Percentiles rank a stretch among this genome's conserved stretches.
phyloP scores from a whole-genome alignment of 2,113 vertebrate species.

The Paradisaea rubra region DNA sequence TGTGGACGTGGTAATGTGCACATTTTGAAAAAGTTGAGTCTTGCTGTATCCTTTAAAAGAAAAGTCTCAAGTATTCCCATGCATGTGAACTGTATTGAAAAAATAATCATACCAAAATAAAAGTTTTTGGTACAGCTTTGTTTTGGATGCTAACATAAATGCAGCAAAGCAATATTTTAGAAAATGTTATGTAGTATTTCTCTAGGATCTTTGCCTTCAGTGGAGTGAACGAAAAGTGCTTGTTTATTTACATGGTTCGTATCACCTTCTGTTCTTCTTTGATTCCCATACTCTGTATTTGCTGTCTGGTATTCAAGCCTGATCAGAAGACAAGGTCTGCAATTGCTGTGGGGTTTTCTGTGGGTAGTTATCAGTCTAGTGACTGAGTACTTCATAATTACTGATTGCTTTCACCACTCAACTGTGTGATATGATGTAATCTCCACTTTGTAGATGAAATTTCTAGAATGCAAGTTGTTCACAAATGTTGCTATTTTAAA shows the following conservation, averaged over 20 bases:
- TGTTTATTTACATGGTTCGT: neutral
- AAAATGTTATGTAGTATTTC: neutral
- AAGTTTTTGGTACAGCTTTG: neutral
- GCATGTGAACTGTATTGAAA: neutral
- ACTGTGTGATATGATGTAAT: neutral
- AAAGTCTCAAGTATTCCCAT: neutral
- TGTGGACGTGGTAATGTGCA: rapidly evolving
- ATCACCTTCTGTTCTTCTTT: neutral
- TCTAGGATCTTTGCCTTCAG: neutral
- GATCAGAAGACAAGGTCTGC: neutral
- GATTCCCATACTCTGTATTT: neutral
- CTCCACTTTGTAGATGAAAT: neutral
- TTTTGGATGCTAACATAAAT: neutral
- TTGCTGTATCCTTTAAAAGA: neutral
- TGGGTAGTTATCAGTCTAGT: neutral
- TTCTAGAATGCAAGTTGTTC: neutral
- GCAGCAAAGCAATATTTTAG: neutral
- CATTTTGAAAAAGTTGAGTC: neutral
- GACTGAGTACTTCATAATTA: neutral
- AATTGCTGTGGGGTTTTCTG: neutral
- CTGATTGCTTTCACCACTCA: neutral
- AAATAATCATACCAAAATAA: neutral
- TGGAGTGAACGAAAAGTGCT: neutral
- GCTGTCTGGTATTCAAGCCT: neutral
- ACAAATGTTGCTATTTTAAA: neutral